Evolutionary conservation across 2,113 vertebrate genomes (phyloP).

Genomic region (Platichthys stellatus): DNA sequence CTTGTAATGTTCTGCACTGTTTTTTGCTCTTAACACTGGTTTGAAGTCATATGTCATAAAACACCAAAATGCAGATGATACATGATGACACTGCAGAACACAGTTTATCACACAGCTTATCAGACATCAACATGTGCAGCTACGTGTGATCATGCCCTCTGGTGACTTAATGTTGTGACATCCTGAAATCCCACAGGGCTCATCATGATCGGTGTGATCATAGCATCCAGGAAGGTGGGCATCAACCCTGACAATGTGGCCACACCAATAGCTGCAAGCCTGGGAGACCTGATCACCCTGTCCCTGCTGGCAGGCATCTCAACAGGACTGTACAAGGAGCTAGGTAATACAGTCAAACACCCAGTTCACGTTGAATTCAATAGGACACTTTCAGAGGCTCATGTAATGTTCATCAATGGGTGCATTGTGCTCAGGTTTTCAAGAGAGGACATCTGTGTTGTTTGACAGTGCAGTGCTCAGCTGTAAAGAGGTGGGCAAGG

Average conservation of each 20-base stretch:
- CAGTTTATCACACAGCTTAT: no score
- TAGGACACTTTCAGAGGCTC: background rate
- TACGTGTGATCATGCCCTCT: background rate
- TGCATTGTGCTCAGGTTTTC: no score
- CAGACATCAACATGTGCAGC: no score
- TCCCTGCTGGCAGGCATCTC: constrained; percentile 96
- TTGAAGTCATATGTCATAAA: no score
- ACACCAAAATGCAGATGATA: no score
- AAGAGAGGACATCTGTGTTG: no score
- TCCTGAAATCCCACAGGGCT: constrained; percentile 81
- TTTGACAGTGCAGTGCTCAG: no score
- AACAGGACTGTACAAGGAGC: constrained; percentile 92
- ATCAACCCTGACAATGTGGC: constrained; percentile 99
- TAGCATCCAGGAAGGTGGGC: constrained; percentile 93
- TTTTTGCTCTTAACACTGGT: no score
- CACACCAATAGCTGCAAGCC: constrained; percentile 96
- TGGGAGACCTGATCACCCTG: constrained; percentile 97
- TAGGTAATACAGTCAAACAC: constrained; percentile 77
- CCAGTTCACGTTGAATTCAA: background rate
- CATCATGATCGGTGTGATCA: constrained; percentile 98
- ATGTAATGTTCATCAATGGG: no score
- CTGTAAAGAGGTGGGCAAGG: no score
- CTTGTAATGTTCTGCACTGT: no score
- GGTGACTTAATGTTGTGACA: background rate
- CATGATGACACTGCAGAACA: no score